Evolutionary conservation across 1,140 invertebrate species (phyloP), one percentile per base, ranked within the genome.

Genomic region (Forficula auricularia): DNA sequence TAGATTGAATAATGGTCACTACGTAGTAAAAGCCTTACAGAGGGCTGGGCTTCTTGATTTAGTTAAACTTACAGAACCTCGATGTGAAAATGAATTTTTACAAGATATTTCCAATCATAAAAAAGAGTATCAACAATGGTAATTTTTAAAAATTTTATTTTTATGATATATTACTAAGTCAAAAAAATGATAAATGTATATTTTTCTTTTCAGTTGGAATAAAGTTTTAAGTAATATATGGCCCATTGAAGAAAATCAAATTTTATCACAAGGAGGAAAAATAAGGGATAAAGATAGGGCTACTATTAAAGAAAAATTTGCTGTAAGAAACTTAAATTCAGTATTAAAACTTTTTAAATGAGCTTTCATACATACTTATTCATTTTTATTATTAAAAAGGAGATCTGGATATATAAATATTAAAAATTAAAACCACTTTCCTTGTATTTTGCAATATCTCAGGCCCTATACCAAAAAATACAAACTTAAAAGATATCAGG

Each of bases 231-330:
- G 77, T 39, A 76, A 82, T 53, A 73, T 88, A 30, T 69, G 62
- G 27, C 64, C 64, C 3, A 41, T 73, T 40, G 79, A 82, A 47
- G 79, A 84, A 55, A 60, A 71, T 40, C 53, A 67, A 10, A 66
- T 72, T 8, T 59, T 71, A 27, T 46, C 64, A 12, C 58, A 63
- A 44, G 67, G 68, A n/a, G 72, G 75, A 10, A 80, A 85, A 63
- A 58, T 91, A 18, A 75, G 82, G 52, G 87, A 91, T 55, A 89
- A 85, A 61, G 86, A 91, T 58, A 67, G 81, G 40, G 84, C 87
- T 54, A 71, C 77, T 32, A 72, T 97, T n/a, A 97, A 97, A 64
- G 92, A 97, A 54, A 85, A 85, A 52, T 91, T 90, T 66, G 71
- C 83, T 39, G 84, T 87, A 62, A 70, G 72, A 65, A 30, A 32